Percentiles rank a stretch among this genome's conserved stretches.
These are phyloP conservation scores for Lithodes maja DNA, from an alignment of 2,888 invertebrate species.

Conservation along the genomic window DNA sequence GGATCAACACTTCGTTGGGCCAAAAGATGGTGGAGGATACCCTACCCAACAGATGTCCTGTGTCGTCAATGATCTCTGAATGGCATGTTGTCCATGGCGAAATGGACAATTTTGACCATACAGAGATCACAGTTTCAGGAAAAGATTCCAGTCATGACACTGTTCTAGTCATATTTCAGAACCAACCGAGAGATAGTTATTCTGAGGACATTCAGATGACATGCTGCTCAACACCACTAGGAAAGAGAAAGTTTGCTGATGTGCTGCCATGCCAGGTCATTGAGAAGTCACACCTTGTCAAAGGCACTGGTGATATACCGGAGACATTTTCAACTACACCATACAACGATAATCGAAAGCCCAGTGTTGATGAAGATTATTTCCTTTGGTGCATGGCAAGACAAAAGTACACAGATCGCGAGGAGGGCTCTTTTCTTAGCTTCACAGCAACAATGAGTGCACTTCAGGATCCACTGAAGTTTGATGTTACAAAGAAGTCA, in stretches of 20 bases:
- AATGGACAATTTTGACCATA: slow-evolving; percentile 1
- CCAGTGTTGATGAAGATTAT: slow-evolving; percentile 26
- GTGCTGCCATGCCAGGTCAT: neutral
- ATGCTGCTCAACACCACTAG: neutral
- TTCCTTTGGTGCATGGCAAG: slow-evolving; percentile 31
- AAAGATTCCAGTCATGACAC: slow-evolving; percentile 1
- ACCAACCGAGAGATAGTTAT: slow-evolving; percentile 19
- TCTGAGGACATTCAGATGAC: slow-evolving; percentile 19
- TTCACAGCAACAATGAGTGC: slow-evolving; percentile 35
- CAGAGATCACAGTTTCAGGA: neutral
- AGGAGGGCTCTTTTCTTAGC: slow-evolving; percentile 11
- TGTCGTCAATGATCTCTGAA: neutral
- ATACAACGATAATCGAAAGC: slow-evolving; percentile 24
- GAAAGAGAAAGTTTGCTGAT: neutral
- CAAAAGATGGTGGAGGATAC: neutral
- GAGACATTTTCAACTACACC: slow-evolving; percentile 17
- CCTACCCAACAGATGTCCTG: neutral
- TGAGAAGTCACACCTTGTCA: slow-evolving; percentile 4
- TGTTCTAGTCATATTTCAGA: slow-evolving; percentile 1
- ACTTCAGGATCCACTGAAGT: slow-evolving; percentile 16
- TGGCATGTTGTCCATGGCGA: neutral
- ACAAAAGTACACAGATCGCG: slow-evolving; percentile 31
- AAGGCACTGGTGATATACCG: slow-evolving; percentile 23
- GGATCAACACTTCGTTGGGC: neutral
- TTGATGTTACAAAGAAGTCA: slow-evolving; percentile 20